These are phyloP conservation scores for mouse (Mus musculus) DNA, from an alignment of 2,113 vertebrate species.

Conservation along the genomic window DNA sequence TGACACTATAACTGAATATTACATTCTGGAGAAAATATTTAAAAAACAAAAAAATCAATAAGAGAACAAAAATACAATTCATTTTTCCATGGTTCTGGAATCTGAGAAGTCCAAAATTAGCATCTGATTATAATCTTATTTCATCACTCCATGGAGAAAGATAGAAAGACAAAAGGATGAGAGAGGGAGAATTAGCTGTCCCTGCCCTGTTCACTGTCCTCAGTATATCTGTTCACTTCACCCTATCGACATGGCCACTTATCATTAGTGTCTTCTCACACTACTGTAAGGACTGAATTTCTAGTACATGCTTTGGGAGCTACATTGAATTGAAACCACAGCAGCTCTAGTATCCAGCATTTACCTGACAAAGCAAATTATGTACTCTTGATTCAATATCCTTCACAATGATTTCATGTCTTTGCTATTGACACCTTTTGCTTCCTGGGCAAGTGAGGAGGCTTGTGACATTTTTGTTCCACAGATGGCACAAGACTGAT, in stretches of 20 bases:
- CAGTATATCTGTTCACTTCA: not conserved
- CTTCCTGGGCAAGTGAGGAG: not conserved
- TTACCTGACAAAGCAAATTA: not conserved
- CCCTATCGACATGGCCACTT: not conserved
- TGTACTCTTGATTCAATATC: no score
- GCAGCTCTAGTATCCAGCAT: not conserved
- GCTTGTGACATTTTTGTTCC: no score
- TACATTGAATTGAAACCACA: not conserved
- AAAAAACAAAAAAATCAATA: no score
- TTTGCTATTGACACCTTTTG: not conserved
- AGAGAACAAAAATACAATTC: not conserved
- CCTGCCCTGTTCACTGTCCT: not conserved
- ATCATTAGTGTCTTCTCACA: not conserved
- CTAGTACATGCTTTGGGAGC: not conserved
- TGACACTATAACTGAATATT: not conserved
- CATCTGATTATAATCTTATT: not conserved
- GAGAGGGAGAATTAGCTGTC: not conserved
- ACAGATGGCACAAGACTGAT: not conserved
- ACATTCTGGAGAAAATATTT: not conserved
- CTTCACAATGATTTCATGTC: not conserved
- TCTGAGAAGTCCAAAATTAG: not conserved
- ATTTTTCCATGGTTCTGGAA: not conserved
- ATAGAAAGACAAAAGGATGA: not conserved
- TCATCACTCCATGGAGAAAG: not conserved
- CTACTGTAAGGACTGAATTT: not conserved